Base-by-base conservation (phyloP, 1,140 invertebrate genomes). In the Caenorhabditis latens region DNA sequence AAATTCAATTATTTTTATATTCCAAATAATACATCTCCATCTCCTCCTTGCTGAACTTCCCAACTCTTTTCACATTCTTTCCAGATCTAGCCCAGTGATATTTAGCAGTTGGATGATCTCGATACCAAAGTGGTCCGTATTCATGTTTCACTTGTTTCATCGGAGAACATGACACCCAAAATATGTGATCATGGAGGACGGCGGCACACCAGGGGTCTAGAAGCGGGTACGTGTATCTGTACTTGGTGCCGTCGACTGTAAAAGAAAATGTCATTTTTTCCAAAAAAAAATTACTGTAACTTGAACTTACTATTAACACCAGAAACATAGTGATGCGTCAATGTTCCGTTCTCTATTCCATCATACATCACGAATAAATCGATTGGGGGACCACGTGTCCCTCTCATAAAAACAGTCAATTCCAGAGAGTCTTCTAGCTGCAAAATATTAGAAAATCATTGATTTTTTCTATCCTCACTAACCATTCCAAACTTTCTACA, bases 361-460 rank as follows among this genome's bases (percentile, higher is more conserved):
- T 83, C 55, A 55, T 84, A 84, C 55, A 84, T 84, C 13, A 84
- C 14, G 4, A 61, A 84, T 19, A 84, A 32, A 43, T 84, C 83
- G 9, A 84, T 84, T n/a, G 0, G 4, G 14, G 83, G 83, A 8
- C 16, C 3, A 6, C 13, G 11, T 5, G 6, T 16, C 1, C 24
- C 14, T 42, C 19, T 61, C 40, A 55, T 24, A 50, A 40, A 8
- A 9, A 84, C n/a, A 7, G 83, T 84, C 8, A 84, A 42, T 42
- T 84, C 83, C 4, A 57, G 46, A 14, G 40, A 40, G 53, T 84
- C 55, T 42, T 84, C 55, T 21, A 42, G 21, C 83, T 84, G 16
- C 8, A 84, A 71, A 14, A 3, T 43, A 42, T 42, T 21, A 58
- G 8, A n/a, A 2, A 58, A 58, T 58, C 8, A 58, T 21, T 21